A percentile compares a stretch with the other conserved stretches of the same genome.
Conservation (phyloP, 2,888 invertebrate species). For the Calephelis perditalis region DNA sequence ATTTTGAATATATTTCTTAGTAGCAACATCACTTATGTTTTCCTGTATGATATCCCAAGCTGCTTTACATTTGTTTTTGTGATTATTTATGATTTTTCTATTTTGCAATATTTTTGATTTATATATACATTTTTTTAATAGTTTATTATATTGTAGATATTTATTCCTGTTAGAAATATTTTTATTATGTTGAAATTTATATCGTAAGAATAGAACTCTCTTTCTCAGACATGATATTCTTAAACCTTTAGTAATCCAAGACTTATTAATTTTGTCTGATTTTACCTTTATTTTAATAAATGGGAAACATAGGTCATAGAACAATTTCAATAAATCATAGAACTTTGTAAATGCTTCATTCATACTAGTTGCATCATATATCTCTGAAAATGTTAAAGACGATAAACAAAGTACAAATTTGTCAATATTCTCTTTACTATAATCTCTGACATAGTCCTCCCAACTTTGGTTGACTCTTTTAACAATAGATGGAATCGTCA, state of each 20-base stretch:
- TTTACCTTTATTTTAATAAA: constrained; percentile 5
- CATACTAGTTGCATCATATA: neutral
- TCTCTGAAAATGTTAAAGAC: neutral
- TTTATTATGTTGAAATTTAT: neutral
- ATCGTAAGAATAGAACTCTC: neutral
- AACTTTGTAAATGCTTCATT: neutral
- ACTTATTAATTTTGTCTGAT: neutral
- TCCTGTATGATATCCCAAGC: constrained; percentile 12
- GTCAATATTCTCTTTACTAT: neutral
- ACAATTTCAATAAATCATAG: neutral
- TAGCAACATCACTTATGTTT: neutral
- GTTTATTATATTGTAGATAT: no score
- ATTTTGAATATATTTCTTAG: neutral
- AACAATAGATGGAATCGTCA: neutral
- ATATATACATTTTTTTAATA: no score
- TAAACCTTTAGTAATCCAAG: neutral
- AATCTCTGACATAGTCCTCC: constrained; percentile 7
- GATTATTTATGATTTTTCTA: constrained; percentile 10
- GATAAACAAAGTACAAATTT: constrained; percentile 11
- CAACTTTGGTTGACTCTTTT: neutral
- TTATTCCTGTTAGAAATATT: no score
- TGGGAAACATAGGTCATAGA: constrained; percentile 7
- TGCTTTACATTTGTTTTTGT: constrained; percentile 16
- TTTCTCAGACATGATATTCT: constrained; percentile 1
- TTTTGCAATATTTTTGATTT: constrained; percentile 15